Evolutionary conservation across 2,113 vertebrate species (phyloP).

Genomic region (Phodopus roborovskii): DNA sequence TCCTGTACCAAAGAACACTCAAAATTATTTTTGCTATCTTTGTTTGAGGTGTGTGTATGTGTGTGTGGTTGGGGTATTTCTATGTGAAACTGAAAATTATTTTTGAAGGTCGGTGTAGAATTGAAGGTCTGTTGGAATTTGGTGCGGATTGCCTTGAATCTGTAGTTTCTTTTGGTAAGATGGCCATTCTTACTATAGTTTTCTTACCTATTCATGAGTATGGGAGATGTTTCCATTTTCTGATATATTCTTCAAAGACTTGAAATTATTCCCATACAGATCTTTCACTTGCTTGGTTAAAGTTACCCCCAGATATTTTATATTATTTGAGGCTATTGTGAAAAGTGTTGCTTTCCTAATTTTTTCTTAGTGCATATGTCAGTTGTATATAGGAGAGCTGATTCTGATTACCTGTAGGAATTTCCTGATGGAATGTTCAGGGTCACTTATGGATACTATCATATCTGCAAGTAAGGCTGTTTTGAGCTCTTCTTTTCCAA

Average conservation of each 20-base stretch:
- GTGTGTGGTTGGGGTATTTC: not conserved
- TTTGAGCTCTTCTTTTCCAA: not conserved
- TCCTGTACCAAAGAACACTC: not conserved
- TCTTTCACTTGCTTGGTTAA: not conserved
- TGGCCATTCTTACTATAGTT: not conserved
- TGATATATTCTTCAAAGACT: not conserved
- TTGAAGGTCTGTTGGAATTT: not conserved
- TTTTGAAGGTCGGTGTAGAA: not conserved
- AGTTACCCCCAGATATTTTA: not conserved
- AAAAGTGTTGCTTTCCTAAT: not conserved
- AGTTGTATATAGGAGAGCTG: not conserved
- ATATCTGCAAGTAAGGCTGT: not conserved
- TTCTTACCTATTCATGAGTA: not conserved
- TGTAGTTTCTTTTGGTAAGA: not conserved
- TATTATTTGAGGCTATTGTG: not conserved
- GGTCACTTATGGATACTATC: not conserved
- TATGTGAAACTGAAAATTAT: not conserved
- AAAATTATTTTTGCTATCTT: not conserved
- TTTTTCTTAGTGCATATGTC: not conserved
- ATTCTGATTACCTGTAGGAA: not conserved
- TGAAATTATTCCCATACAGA: not conserved
- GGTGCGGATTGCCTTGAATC: not conserved
- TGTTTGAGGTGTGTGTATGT: not conserved
- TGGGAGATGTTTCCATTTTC: not conserved
- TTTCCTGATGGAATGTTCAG: not conserved